Percentiles rank a stretch among this genome's conserved stretches.
phyloP scores from a whole-genome alignment of 2,888 invertebrate species.

The Chymomyza fuscimana region DNA sequence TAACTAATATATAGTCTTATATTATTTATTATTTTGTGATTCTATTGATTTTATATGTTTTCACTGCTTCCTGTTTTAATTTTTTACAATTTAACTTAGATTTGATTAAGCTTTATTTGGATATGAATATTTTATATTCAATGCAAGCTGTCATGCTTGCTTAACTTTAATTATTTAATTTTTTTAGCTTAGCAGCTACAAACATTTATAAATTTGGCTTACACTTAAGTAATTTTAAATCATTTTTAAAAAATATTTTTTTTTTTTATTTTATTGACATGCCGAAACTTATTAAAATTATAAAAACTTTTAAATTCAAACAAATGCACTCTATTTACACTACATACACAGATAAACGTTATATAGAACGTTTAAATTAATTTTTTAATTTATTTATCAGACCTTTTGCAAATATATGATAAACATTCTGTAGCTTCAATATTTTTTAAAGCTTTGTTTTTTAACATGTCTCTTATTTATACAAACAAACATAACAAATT shows the following conservation, averaged over 20 bases:
- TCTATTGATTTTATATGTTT: constrained; percentile 24
- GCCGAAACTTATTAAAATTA: constrained; percentile 23
- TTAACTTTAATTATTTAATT: constrained; percentile 7
- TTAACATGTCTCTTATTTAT: background rate
- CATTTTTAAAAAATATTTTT: constrained; percentile 16
- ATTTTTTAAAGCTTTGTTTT: background rate
- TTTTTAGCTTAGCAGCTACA: constrained; percentile 37
- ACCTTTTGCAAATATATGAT: background rate
- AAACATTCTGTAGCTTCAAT: background rate
- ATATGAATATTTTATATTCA: constrained; percentile 66
- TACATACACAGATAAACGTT: constrained; percentile 16
- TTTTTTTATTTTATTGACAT: constrained; percentile 15
- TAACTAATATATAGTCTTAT: background rate
- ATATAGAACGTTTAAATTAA: background rate
- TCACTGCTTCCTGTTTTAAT: constrained; percentile 25
- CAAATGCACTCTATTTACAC: constrained; percentile 53
- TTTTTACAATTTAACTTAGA: constrained; percentile 21
- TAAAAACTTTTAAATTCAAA: constrained; percentile 11
- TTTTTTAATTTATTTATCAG: background rate
- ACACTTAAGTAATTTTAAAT: background rate
- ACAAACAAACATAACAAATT: background rate
- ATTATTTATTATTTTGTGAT: background rate
- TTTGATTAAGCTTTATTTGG: constrained; percentile 51
- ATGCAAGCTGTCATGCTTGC: constrained; percentile 37
- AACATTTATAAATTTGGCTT: constrained; percentile 42